Base-by-base conservation (phyloP, 2,888 invertebrate genomes). In the Chloroclysta siterata region DNA sequence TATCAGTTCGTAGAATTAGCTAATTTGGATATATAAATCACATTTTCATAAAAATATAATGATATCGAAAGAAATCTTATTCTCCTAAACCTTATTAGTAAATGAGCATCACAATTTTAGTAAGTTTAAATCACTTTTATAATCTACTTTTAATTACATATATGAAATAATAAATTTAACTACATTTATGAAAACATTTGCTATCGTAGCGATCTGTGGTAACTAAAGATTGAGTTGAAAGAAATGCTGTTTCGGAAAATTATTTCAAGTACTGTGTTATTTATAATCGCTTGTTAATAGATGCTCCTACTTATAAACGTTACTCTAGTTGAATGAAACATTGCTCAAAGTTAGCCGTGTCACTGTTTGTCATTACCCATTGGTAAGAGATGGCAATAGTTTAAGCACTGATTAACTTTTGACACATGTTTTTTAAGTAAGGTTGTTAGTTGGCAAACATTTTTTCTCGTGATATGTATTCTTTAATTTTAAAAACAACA, bases 1-100 rank as follows among this genome's bases (percentile, higher is more conserved):
- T 91, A 93, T 92, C 92, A 93, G 93, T 92, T 92, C 93, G 85
- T 90, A 81, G 75, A 72, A 71, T 77, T 76, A 76, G 72, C 75
- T 79, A 82, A 79, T 77, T 76, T 73, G 72, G 54, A 61, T 61
- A 65, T n/a, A 47, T 47, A 73, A 70, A 71, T 63, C 73, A 71
- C 72, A 39, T 33, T 46, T 22, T 14, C 8, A 64, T 47, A 29
- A 41, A 14, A 46, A 57, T 39, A 57, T 44, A 39, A 15, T 41
- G 5, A 47, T 42, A 58, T 33, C 29, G 41, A 54, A 54, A 0
- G 17, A 44, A 22, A 54, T 47, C 53, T 36, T 65, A 61, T 48
- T 28, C 28, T 28, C 2, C 58, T 62, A 58, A 48, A 60, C 33
- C 65, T 61, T 61, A 65, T 65, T 61, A 65, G 65, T 61, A 63